These are phyloP conservation scores for Drepanosiphum platanoidis DNA, from an alignment of 2,888 invertebrate genomes.

Conservation along the genomic window DNA sequence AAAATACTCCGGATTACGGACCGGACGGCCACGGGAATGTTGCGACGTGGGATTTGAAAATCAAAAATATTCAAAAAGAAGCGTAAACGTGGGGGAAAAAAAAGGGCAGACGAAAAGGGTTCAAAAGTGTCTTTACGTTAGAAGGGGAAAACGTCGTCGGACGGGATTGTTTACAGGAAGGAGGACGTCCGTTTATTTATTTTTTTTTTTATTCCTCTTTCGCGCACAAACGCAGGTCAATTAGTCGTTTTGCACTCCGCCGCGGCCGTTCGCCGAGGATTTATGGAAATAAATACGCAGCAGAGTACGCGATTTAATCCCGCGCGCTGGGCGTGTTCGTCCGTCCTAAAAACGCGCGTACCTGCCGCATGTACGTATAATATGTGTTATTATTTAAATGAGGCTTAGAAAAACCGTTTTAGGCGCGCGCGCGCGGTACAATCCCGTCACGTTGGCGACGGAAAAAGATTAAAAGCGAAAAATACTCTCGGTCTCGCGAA, in stretches of 20 bases:
- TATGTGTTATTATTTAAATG: too few species aligned
- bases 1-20: background rate
- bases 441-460: background rate
- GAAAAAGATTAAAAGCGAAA: slow-evolving; percentile 4
- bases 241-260: background rate
- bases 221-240: background rate
- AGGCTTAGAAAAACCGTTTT: background rate
- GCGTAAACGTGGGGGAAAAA: too few species aligned
- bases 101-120: too few species aligned
- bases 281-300: background rate
- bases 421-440: background rate
- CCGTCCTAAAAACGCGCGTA: background rate
- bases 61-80: too few species aligned
- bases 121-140: too few species aligned
- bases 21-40: too few species aligned
- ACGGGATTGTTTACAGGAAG: too few species aligned
- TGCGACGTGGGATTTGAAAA: too few species aligned
- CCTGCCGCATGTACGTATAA: background rate
- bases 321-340: background rate
- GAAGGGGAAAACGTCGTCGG: too few species aligned
- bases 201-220: background rate
- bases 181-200: too few species aligned
- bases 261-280: background rate
- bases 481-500: background rate
- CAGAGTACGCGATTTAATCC: background rate